Percentiles rank a stretch among this genome's conserved stretches.
Evolutionary conservation across 1,140 invertebrate genomes (phyloP).

Genomic region (Pararge aegeria): DNA sequence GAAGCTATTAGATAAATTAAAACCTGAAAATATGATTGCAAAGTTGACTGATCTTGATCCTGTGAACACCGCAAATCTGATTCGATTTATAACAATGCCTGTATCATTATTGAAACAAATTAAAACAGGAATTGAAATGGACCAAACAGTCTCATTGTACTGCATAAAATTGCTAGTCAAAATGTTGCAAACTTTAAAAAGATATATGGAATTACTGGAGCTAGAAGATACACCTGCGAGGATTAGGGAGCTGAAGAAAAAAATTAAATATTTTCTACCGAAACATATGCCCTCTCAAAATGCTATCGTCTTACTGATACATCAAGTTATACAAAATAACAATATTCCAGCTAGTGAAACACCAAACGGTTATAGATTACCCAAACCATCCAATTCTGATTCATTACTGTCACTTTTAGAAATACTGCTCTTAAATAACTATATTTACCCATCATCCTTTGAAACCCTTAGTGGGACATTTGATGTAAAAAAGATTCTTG

Average conservation of each 20-base stretch:
- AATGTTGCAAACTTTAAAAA: constrained; percentile 71
- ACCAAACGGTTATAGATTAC: constrained; percentile 51
- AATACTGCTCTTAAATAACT: constrained; percentile 79
- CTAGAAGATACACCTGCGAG: constrained; percentile 45
- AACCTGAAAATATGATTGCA: constrained; percentile 62
- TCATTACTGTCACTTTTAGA: constrained; percentile 78
- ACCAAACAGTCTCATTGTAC: constrained; percentile 67
- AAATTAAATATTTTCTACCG: constrained; percentile 69
- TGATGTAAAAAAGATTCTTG: constrained; percentile 74
- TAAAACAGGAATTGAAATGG: constrained; percentile 62
- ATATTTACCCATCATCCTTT: constrained; percentile 78
- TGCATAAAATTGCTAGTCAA: constrained; percentile 72
- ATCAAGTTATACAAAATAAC: constrained; percentile 49
- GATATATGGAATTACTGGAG: constrained; percentile 64
- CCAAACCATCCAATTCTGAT: constrained; percentile 53
- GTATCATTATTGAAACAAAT: constrained; percentile 75
- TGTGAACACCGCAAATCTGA: constrained; percentile 73
- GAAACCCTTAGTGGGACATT: constrained; percentile 70
- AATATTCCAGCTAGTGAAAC: constrained; percentile 27
- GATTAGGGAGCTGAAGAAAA: constrained; percentile 63
- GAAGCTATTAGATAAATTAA: constrained; percentile 73
- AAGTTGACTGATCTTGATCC: constrained; percentile 59
- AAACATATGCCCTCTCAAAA: constrained; percentile 80
- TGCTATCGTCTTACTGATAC: constrained; percentile 74
- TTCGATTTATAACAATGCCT: constrained; percentile 75